Evolutionary conservation across 2,797 vertebrate genomes (phyloP), one percentile per base, ranked within the genome.

Genomic region (Lithobates sylvaticus): DNA sequence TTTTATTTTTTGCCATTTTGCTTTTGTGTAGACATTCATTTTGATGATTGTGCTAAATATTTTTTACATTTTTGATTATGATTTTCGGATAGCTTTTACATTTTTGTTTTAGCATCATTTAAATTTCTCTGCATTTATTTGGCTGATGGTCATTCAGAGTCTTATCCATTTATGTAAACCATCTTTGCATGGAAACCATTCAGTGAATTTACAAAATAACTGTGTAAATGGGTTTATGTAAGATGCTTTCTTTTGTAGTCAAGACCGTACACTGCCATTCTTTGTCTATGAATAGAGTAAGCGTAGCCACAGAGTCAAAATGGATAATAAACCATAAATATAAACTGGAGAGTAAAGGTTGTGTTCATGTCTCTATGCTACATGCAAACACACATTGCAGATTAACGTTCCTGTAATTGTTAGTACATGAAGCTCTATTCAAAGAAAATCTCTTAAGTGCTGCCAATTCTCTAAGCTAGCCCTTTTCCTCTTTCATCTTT

Each of bases 391-490:
- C 71, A 67, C 58, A 75, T 34, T 75, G 39, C 21, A 75, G 72
- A 83, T 81, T 81, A 81, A 69, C 64, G 65, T 83, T 75, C 73
- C 81, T 68, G 44, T 61, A 21, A 83, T 76, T 83, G 81, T 83
- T 83, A 83, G 6, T 83, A 26, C 64, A 83, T 68, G 29, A 76
- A 68, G 32, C 67, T 68, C 42, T 76, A 26, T 76, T 76, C n/a
- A 76, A 76, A 50, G 81, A 67, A 76, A 76, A 76, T 76, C 72
- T 68, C 64, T 68, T 76, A 83, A 76, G 81, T 76, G 58, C 73
- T 76, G 72, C 81, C 81, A 83, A 34, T 76, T 76, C 72, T 69
- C 21, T 47, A 83, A 83, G 36, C 72, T 76, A 64, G 81, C 58
- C 68, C 67, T 54, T 76, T 81, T 67, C 73, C 61, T 69, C 21